A percentile compares a stretch with the other conserved stretches of the same genome.
These are phyloP conservation scores for Carposina sasakii DNA, from an alignment of 1,140 invertebrate species.

Conservation along the genomic window DNA sequence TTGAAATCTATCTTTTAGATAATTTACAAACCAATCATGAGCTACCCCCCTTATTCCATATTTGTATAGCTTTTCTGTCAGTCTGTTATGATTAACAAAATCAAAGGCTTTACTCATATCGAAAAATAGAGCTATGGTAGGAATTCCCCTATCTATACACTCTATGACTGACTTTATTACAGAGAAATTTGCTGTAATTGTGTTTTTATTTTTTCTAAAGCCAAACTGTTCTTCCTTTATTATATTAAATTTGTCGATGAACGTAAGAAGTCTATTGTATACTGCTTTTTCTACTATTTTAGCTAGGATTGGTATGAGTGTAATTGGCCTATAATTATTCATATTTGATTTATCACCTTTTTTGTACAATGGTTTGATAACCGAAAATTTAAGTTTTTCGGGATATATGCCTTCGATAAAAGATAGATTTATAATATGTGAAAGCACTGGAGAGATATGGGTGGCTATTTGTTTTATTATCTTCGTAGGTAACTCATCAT, in stretches of 20 bases:
- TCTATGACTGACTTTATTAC: slow-evolving; percentile 4
- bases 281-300: too few relatives aligned
- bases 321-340: too few relatives aligned
- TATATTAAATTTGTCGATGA: neutral
- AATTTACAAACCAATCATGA: neutral
- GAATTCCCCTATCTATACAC: neutral
- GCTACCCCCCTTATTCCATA: neutral
- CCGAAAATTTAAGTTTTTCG: too few relatives aligned
- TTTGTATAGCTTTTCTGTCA: neutral
- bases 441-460: neutral
- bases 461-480: slow-evolving; percentile 1
- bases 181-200: neutral
- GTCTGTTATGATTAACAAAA: slow-evolving; percentile 7
- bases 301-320: too few relatives aligned
- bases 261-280: too few relatives aligned
- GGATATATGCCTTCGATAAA: too few relatives aligned
- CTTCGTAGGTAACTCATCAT: slow-evolving; percentile 1
- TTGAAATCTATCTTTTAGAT: neutral
- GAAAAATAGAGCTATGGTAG: slow-evolving; percentile 5
- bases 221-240: neutral
- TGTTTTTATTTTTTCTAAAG: neutral
- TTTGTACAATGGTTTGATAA: too few relatives aligned
- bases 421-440: slow-evolving; percentile 1
- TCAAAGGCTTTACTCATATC: slow-evolving; percentile 14
- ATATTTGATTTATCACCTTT: too few relatives aligned